phyloP scores from a whole-genome alignment of 2,113 vertebrate genomes.

The Onychostoma macrolepis region DNA sequence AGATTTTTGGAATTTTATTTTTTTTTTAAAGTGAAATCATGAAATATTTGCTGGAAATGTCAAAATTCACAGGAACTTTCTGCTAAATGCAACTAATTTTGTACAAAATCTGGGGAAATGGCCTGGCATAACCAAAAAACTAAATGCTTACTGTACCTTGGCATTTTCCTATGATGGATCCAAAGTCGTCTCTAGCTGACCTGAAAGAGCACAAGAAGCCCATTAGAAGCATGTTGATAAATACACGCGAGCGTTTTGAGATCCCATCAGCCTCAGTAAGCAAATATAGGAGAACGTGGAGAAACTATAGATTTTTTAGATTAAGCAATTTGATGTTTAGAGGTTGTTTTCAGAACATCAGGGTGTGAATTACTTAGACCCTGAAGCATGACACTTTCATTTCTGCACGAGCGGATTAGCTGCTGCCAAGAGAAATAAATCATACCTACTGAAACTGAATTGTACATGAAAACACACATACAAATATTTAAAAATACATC shows the following conservation, averaged over 20 bases:
- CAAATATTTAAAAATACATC: constrained; percentile 1
- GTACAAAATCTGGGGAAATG: background rate
- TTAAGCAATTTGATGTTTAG: background rate
- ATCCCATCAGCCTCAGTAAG: background rate
- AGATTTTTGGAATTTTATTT: background rate
- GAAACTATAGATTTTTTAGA: background rate
- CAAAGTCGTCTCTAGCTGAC: constrained; percentile 59
- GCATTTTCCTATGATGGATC: constrained; percentile 61
- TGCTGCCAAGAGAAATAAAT: constrained; percentile 1
- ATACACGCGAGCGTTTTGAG: background rate
- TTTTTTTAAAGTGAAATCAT: background rate
- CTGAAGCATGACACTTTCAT: constrained; percentile 24
- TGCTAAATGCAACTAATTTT: background rate
- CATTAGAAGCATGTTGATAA: background rate
- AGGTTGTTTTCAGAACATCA: background rate
- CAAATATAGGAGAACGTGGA: background rate
- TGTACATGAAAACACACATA: constrained; percentile 19
- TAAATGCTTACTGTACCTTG: constrained; percentile 43
- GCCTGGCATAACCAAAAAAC: background rate
- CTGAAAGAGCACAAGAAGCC: constrained; percentile 29
- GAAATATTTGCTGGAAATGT: background rate
- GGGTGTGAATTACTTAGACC: background rate
- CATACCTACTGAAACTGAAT: constrained; percentile 29
- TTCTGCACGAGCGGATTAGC: background rate
- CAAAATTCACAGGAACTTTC: background rate